Percentiles rank a stretch among this genome's conserved stretches.
phyloP scores from a whole-genome alignment of 2,113 vertebrate genomes.

The Xiphophorus hellerii region DNA sequence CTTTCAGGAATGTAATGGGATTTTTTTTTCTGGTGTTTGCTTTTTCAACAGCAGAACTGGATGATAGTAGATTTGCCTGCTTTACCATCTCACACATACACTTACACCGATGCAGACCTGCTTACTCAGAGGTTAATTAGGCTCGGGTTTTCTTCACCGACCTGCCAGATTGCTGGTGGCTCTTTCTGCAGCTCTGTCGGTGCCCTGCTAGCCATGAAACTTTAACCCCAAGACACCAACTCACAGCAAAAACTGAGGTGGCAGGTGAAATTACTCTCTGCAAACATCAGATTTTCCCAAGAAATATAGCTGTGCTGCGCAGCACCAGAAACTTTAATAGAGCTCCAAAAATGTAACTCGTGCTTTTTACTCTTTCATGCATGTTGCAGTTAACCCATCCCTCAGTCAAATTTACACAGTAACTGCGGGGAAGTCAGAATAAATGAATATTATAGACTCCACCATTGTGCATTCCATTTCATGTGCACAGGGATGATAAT shows the following conservation, averaged over 20 bases:
- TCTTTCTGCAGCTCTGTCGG: slow-evolving; percentile 30
- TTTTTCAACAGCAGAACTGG: background rate
- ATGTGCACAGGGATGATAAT: slow-evolving; percentile 27
- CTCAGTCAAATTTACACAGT: slow-evolving; percentile 12
- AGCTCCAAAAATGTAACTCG: slow-evolving; percentile 37
- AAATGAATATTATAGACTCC: slow-evolving; percentile 15
- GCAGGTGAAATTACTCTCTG: slow-evolving; percentile 45
- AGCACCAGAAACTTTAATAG: slow-evolving; percentile 24
- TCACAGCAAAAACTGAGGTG: slow-evolving; percentile 40
- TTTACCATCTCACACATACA: slow-evolving; percentile 15
- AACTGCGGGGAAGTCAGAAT: slow-evolving; percentile 28
- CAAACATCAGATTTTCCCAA: slow-evolving; percentile 41
- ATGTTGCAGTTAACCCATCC: slow-evolving; percentile 16
- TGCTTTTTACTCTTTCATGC: slow-evolving; percentile 24
- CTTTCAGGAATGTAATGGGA: background rate
- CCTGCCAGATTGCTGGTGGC: slow-evolving; percentile 54
- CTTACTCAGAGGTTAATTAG: slow-evolving; percentile 58
- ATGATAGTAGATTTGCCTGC: background rate
- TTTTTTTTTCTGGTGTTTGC: background rate
- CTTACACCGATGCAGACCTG: slow-evolving; percentile 12
- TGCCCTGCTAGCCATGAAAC: slow-evolving; percentile 33
- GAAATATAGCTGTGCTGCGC: slow-evolving; percentile 20
- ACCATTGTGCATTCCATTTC: slow-evolving; percentile 12
- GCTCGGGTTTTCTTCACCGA: slow-evolving; percentile 59
- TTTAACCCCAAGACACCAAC: slow-evolving; percentile 47